These are phyloP conservation scores for Malurus melanocephalus DNA, from an alignment of 2,113 vertebrate genomes.

Conservation along the genomic window DNA sequence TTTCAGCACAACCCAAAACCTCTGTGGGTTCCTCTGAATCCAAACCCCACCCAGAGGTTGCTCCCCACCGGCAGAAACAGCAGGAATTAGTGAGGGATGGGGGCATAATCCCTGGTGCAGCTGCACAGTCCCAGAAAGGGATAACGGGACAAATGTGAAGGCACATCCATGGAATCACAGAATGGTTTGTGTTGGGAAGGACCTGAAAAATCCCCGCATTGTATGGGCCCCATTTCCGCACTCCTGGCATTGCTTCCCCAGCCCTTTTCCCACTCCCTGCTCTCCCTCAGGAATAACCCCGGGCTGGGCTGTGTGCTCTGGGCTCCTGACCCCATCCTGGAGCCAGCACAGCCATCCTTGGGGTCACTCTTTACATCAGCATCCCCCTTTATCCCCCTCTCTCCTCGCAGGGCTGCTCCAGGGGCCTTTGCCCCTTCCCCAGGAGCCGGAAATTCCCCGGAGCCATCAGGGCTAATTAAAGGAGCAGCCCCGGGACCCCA, in stretches of 20 bases:
- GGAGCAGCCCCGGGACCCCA: neutral
- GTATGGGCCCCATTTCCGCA: accelerated
- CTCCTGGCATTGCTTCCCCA: neutral
- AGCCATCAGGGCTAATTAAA: slow-evolving; percentile 51
- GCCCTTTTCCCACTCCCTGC: neutral
- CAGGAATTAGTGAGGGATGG: accelerated
- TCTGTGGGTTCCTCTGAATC: accelerated
- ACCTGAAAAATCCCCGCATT: neutral
- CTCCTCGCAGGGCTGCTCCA: neutral
- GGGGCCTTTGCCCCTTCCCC: slow-evolving; percentile 29
- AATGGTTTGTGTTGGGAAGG: neutral
- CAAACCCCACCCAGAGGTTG: accelerated
- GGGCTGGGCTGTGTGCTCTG: neutral
- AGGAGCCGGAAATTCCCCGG: slow-evolving; percentile 18
- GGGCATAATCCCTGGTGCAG: neutral
- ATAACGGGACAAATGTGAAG: accelerated
- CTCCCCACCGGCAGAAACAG: neutral
- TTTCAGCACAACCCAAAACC: neutral
- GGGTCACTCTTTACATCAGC: neutral
- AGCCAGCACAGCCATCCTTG: neutral
- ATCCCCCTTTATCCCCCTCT: neutral
- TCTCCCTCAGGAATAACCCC: neutral
- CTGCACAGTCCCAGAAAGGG: neutral
- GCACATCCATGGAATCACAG: neutral
- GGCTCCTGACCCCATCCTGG: neutral